phyloP scores from a whole-genome alignment of 1,140 invertebrate species.

The Thalassaphorura encarpata region DNA sequence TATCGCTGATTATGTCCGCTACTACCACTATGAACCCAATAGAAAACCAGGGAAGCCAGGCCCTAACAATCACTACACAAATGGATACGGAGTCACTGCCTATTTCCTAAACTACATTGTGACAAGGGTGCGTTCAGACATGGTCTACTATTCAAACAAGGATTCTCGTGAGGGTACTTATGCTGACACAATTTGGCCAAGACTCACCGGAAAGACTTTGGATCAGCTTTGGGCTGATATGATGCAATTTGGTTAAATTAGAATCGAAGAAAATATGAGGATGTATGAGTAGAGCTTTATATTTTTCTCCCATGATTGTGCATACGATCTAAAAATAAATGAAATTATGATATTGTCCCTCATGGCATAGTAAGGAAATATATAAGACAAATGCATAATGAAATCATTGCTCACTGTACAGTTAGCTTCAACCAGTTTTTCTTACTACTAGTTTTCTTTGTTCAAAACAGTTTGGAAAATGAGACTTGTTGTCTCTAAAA shows the following conservation, averaged over 20 bases:
- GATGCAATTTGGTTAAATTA: slow-evolving; percentile 7
- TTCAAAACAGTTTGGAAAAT: too few species aligned
- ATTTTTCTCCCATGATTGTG: too few species aligned
- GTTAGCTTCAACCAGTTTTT: too few species aligned
- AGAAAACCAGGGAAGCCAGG: slow-evolving; percentile 19
- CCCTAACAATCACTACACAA: slow-evolving; percentile 10
- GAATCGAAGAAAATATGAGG: background rate
- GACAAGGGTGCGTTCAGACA: background rate
- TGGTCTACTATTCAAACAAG: slow-evolving; percentile 21
- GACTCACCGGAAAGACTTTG: slow-evolving; percentile 20
- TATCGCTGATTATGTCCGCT: slow-evolving; percentile 27
- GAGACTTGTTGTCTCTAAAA: too few species aligned
- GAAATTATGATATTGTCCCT: too few species aligned
- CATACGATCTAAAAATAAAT: too few species aligned
- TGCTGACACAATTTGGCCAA: slow-evolving; percentile 13
- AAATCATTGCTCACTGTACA: too few species aligned
- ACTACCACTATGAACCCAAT: slow-evolving; percentile 25
- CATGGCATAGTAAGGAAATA: too few species aligned
- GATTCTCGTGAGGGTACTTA: slow-evolving; percentile 25
- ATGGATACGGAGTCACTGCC: slow-evolving; percentile 26
- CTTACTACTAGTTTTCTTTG: too few species aligned
- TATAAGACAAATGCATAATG: too few species aligned
- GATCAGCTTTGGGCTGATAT: slow-evolving; percentile 24
- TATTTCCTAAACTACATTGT: slow-evolving; percentile 25
- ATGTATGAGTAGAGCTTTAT: too few species aligned